Evolutionary conservation across 2,113 vertebrate genomes (phyloP).

Genomic region (Sialia sialis): DNA sequence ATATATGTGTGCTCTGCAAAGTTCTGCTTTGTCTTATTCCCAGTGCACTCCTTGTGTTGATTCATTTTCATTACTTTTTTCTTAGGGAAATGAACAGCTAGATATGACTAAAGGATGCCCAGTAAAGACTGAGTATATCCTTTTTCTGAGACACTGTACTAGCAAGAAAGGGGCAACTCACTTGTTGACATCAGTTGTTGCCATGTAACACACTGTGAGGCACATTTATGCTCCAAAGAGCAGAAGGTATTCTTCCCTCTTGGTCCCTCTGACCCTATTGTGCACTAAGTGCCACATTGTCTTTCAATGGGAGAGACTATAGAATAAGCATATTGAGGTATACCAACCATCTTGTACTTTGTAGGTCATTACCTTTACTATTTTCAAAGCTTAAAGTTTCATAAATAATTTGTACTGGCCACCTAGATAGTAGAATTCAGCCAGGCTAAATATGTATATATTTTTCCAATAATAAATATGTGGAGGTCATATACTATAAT

Average conservation of each 20-base stretch:
- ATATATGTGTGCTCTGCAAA: neutral
- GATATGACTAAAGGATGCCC: neutral
- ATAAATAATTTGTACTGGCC: neutral
- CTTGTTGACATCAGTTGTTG: neutral
- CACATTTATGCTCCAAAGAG: neutral
- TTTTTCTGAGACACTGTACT: neutral
- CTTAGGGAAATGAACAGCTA: neutral
- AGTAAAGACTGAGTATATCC: neutral
- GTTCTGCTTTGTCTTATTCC: neutral
- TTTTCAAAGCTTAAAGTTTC: neutral
- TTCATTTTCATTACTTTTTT: neutral
- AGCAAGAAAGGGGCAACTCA: neutral
- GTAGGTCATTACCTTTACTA: neutral
- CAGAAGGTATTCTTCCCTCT: neutral
- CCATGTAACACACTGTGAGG: neutral
- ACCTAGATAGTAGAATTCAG: neutral
- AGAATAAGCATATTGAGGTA: neutral
- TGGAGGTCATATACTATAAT: neutral
- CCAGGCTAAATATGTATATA: neutral
- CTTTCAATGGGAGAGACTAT: neutral
- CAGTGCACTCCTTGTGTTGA: neutral
- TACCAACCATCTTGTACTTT: neutral
- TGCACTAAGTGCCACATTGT: neutral
- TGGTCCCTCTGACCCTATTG: neutral
- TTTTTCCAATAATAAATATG: neutral